A percentile compares a stretch with the other conserved stretches of the same genome.
Evolutionary conservation across 2,888 invertebrate genomes (phyloP).

Genomic region (Caenorhabditis auriculariae): DNA sequence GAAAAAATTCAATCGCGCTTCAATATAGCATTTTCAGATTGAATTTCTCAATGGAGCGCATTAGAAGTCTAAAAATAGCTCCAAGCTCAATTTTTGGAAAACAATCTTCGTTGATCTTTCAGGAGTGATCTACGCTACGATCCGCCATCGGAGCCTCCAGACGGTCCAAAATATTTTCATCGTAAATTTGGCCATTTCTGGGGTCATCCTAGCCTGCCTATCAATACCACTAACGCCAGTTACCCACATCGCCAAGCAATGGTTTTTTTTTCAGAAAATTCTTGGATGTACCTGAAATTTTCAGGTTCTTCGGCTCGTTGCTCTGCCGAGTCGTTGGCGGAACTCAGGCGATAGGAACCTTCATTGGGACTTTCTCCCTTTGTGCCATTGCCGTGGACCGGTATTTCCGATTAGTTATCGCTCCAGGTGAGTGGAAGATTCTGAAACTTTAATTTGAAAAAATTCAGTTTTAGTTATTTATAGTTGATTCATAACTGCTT

Average conservation of each 20-base stretch:
- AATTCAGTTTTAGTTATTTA: too few species aligned
- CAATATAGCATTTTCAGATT: too few species aligned
- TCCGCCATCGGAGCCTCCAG: constrained; percentile 38
- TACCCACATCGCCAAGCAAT: constrained; percentile 83
- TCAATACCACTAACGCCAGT: constrained; percentile 94
- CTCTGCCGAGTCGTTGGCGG: constrained; percentile 89
- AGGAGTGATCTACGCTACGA: constrained; percentile 31
- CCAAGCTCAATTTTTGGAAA: too few species aligned
- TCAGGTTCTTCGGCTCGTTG: constrained; percentile 77
- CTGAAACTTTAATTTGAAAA: too few species aligned
- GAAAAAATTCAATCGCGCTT: too few species aligned
- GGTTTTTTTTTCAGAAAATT: constrained; percentile 68
- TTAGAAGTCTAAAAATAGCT: too few species aligned
- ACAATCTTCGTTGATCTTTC: constrained; percentile 8
- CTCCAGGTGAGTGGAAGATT: constrained; percentile 41
- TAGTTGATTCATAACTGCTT: too few species aligned
- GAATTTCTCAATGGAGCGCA: too few species aligned
- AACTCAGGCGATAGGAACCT: constrained; percentile 90
- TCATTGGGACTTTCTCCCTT: constrained; percentile 91
- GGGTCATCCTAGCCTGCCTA: constrained; percentile 77
- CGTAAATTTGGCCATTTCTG: constrained; percentile 80
- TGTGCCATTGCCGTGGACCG: constrained; percentile 95
- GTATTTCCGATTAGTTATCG: constrained; percentile 68
- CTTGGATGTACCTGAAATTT: background rate
- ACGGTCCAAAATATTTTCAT: constrained; percentile 80